A percentile compares a stretch with the other conserved stretches of the same genome.
Conservation (phyloP, 2,888 invertebrate species). For the Mythimna pallens region DNA sequence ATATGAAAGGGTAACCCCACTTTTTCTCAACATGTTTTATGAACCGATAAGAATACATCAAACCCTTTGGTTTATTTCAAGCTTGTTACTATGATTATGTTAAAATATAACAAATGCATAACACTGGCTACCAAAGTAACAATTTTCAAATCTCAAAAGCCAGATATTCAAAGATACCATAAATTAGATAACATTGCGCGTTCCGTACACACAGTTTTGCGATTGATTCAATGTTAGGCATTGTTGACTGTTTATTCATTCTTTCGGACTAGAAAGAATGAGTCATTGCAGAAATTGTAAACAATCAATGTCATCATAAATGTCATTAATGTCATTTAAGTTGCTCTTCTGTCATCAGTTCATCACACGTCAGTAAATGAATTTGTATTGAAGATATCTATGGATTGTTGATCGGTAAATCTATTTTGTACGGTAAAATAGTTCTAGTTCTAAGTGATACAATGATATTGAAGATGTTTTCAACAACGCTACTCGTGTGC, state of each 20-base stretch:
- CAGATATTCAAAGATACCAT: not conserved
- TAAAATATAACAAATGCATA: no score
- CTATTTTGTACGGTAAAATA: not conserved
- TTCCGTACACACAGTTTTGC: slow-evolving; percentile 4
- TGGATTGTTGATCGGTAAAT: no score
- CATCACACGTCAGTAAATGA: slow-evolving; percentile 13
- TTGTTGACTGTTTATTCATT: not conserved
- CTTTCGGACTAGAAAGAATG: no score
- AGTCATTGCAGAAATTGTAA: no score
- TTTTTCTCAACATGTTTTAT: not conserved
- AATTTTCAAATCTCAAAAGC: not conserved
- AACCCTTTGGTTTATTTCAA: no score
- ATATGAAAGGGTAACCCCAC: not conserved
- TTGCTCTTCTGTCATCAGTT: not conserved
- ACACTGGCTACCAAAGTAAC: no score
- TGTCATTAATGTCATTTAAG: slow-evolving; percentile 3
- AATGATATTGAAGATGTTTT: slow-evolving; percentile 33
- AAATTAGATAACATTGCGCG: not conserved
- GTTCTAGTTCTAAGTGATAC: slow-evolving; percentile 7
- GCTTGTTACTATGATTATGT: no score
- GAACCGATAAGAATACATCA: not conserved
- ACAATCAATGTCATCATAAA: not conserved
- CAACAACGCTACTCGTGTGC: slow-evolving; percentile 27
- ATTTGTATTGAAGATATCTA: not conserved
- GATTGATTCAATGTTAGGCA: not conserved